These are phyloP conservation scores for Oceanodroma tethys DNA, from an alignment of 2,113 vertebrate genomes.

Conservation along the genomic window DNA sequence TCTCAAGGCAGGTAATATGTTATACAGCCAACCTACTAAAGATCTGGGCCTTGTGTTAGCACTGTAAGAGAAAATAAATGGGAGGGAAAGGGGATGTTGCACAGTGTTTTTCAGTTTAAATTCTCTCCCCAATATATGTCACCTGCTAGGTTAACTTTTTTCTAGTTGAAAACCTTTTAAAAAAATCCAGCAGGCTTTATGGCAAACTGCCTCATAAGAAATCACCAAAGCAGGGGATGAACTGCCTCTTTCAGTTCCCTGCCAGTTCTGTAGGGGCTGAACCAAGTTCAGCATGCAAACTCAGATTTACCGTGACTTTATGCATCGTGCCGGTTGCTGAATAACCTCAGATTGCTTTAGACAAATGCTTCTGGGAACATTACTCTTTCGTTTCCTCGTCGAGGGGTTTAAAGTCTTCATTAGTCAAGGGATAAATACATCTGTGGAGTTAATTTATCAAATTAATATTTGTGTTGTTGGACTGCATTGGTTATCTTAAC, in stretches of 20 bases:
- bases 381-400: neutral
- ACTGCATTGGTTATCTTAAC: constrained; percentile 5
- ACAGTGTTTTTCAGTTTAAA: neutral
- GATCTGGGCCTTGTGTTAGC: neutral
- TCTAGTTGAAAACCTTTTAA: neutral
- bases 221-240: neutral
- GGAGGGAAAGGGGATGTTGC: neutral
- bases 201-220: neutral
- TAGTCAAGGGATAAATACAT: constrained; percentile 30
- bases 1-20: neutral
- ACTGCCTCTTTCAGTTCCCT: neutral
- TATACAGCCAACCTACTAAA: neutral
- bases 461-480: constrained; percentile 4
- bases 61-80: neutral
- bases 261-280: neutral
- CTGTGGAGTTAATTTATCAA: constrained; percentile 35
- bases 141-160: neutral
- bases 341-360: constrained; percentile 13
- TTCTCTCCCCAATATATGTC: neutral
- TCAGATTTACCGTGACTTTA: neutral
- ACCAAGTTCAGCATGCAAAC: neutral
- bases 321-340: neutral
- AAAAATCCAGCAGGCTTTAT: neutral
- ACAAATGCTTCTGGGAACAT: neutral
- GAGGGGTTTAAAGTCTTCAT: constrained; percentile 13